Evolutionary conservation across 2,113 vertebrate genomes (phyloP), one percentile per base, ranked within the genome.

Genomic region (Tor tambroides): DNA sequence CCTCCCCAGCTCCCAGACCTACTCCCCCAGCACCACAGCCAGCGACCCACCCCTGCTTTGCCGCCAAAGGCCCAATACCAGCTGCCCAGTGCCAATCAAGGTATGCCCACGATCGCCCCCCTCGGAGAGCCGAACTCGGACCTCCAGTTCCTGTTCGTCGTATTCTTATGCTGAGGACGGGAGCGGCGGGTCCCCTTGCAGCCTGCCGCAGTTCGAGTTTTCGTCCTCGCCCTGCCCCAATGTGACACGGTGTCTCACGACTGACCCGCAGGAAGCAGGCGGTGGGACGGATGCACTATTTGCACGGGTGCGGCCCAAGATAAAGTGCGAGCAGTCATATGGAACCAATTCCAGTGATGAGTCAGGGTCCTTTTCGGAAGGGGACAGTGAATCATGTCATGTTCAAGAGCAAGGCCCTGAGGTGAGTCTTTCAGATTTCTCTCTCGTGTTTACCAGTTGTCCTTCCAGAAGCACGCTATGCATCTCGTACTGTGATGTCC

Each of bases 81-180:
- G 98, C 97, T 99, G 98, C 93, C 98, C 98, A n/a, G 98, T 99
- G 96, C 98, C 98, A 96, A 99, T 99, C 93, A 99, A 98, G 95
- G 97, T 99, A 89, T 99, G 97, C 94, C 97, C 98, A 32, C 97
- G 98, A 88, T 99, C 98, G 1, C 97, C 98, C 26, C 97, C 98
- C 8, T 95, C 97, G 87, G 98, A 99, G 94, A 97, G 97, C 63
- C 97, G 98, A 90, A 99, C 98, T 86, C 95, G 98, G 90, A 99
- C 98, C 85, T 99, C 98, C 91, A 99, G 98, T 93, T 99, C 98
- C 0, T 99, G 98, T 89, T 99, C 98, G 71, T 99, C 98, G 51
- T 99, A 99, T 91, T 99, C 98, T 0, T 99, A 98, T 1, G 97
- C 98, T 0, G 98, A 99, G 95, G 98, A 99, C 0, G 98, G 98